Conservation (phyloP, 92 coral and sea anemone genomes). For the Nematostella vectensis region DNA sequence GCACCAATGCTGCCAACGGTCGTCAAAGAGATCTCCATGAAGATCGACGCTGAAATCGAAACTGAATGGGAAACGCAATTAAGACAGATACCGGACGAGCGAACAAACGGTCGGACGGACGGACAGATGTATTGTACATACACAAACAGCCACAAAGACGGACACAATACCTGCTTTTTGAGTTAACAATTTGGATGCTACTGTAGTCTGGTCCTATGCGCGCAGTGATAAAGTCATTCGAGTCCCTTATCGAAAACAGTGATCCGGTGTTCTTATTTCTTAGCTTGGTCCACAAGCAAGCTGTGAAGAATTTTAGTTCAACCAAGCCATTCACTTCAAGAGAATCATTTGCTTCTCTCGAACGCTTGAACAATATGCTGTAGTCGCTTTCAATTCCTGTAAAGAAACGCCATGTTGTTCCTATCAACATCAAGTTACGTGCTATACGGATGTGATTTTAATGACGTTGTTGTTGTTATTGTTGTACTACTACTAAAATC, state of each 20-base stretch:
- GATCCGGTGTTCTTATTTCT: slow-evolving; percentile 2
- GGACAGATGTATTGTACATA: too few species aligned
- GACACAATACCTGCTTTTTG: too few species aligned
- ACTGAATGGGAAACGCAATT: background rate
- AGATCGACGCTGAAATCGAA: background rate
- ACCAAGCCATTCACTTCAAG: slow-evolving; percentile 9
- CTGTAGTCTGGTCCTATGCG: background rate
- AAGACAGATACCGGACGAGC: background rate
- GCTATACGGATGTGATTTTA: too few species aligned
- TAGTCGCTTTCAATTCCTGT: slow-evolving; percentile 32
- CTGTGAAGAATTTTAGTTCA: slow-evolving; percentile 28
- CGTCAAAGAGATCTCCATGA: slow-evolving; percentile 19
- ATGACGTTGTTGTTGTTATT: too few species aligned
- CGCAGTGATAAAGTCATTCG: background rate
- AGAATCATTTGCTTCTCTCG: background rate
- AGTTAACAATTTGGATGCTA: too few species aligned
- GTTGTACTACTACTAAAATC: too few species aligned
- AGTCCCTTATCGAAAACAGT: slow-evolving; percentile 9
- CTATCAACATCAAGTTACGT: too few species aligned
- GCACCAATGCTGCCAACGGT: slow-evolving; percentile 39
- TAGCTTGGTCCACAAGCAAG: slow-evolving; percentile 32
- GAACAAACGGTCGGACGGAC: too few species aligned
- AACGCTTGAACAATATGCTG: slow-evolving; percentile 4
- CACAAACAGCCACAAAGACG: too few species aligned
- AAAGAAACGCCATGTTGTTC: too few species aligned